A percentile compares a stretch with the other conserved stretches of the same genome.
These are phyloP conservation scores for Rhorus exstirpatorius DNA, from an alignment of 2,888 invertebrate genomes.

Conservation along the genomic window DNA sequence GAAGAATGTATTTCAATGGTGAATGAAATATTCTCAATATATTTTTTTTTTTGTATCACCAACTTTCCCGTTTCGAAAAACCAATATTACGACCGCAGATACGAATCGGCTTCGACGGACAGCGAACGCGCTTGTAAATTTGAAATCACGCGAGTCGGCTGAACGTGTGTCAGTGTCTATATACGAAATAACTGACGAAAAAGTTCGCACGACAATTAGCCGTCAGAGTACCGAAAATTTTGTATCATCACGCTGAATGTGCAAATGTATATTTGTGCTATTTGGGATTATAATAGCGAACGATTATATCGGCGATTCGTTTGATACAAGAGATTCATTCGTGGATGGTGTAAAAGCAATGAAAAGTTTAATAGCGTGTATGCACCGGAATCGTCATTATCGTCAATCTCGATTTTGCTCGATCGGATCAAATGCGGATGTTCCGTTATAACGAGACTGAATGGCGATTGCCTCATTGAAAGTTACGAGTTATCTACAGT, in stretches of 20 bases:
- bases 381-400: too few relatives aligned
- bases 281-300: not conserved
- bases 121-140: conserved; percentile 9
- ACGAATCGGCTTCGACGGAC: conserved; percentile 24
- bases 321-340: not conserved
- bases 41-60: not conserved
- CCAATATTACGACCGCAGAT: conserved; percentile 5
- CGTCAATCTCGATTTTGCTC: too few relatives aligned
- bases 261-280: not conserved
- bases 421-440: too few relatives aligned
- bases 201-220: conserved; percentile 27
- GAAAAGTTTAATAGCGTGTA: not conserved
- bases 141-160: not conserved
- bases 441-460: too few relatives aligned
- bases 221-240: conserved; percentile 11
- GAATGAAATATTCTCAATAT: conserved; percentile 2
- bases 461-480: too few relatives aligned
- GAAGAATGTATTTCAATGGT: too few relatives aligned
- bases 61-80: not conserved
- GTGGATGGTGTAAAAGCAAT: not conserved
- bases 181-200: conserved; percentile 1
- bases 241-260: not conserved
- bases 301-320: not conserved
- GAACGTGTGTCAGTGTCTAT: not conserved
- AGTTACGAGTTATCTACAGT: too few relatives aligned